Evolutionary conservation across 2,888 invertebrate genomes (phyloP).

Genomic region (Amorpha juglandis): DNA sequence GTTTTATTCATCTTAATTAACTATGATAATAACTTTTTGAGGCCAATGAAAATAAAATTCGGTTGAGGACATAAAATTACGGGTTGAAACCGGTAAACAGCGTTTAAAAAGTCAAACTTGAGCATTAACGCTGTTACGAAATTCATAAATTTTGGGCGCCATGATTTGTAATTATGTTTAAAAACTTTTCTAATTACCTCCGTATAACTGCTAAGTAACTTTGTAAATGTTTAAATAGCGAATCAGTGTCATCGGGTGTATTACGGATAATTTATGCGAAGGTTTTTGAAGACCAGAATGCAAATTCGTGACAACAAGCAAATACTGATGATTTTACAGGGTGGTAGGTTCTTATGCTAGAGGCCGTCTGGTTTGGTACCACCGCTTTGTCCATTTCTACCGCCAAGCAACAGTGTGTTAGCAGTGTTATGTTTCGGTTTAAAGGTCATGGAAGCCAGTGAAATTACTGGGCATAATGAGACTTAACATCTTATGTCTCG

Average conservation of each 20-base stretch:
- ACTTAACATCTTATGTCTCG: too few relatives aligned
- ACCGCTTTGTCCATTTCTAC: too few relatives aligned
- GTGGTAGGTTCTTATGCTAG: too few relatives aligned
- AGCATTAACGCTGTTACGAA: constrained; percentile 35
- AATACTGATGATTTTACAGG: too few relatives aligned
- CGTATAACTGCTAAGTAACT: constrained; percentile 48
- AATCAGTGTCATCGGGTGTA: constrained; percentile 43
- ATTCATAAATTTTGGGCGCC: constrained; percentile 38
- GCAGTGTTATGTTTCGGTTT: too few relatives aligned
- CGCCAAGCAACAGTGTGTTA: too few relatives aligned
- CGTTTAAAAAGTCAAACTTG: constrained; percentile 44
- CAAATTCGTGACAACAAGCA: neutral
- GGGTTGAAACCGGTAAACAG: constrained; percentile 29
- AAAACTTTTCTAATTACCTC: constrained; percentile 57
- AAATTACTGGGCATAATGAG: too few relatives aligned
- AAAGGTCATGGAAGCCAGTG: too few relatives aligned
- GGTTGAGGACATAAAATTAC: constrained; percentile 5
- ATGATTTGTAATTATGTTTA: constrained; percentile 47
- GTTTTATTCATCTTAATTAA: neutral
- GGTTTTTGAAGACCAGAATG: neutral
- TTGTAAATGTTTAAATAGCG: constrained; percentile 52
- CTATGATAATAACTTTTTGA: neutral
- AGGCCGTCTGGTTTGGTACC: too few relatives aligned
- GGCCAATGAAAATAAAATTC: constrained; percentile 1
- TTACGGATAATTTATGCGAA: constrained; percentile 37